Conservation (phyloP, 2,888 invertebrate genomes). For the Plagodis dolabraria region DNA sequence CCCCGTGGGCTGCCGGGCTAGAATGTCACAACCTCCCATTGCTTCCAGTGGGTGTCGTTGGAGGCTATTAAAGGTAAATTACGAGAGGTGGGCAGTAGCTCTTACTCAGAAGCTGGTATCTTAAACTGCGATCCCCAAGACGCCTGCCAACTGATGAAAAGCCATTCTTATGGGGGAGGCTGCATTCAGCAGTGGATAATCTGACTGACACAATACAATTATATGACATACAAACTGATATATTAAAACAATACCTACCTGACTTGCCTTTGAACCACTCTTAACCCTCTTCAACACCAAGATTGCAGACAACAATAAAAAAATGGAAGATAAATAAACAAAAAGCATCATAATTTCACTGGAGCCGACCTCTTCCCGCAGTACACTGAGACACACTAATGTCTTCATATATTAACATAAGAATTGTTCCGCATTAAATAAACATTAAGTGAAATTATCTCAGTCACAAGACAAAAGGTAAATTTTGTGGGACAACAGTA, state of each 20-base stretch:
- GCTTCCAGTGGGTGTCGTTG: too few species aligned
- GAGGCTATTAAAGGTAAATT: too few species aligned
- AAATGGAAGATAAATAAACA: constrained; percentile 60
- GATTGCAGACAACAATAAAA: constrained; percentile 56
- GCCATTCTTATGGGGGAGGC: too few species aligned
- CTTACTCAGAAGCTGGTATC: too few species aligned
- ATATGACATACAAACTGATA: neutral
- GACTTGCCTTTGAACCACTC: constrained; percentile 51
- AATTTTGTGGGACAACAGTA: constrained; percentile 28
- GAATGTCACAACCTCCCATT: too few species aligned
- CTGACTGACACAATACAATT: too few species aligned
- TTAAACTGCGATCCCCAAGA: too few species aligned
- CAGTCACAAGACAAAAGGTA: constrained; percentile 46
- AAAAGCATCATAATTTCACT: constrained; percentile 56
- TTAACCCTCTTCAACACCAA: constrained; percentile 59
- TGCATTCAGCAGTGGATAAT: too few species aligned
- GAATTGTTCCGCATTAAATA: constrained; percentile 31
- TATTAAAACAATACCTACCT: constrained; percentile 42
- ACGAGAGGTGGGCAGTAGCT: too few species aligned
- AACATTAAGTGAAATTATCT: constrained; percentile 46
- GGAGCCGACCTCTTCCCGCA: constrained; percentile 39
- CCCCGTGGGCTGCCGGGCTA: too few species aligned
- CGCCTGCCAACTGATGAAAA: too few species aligned
- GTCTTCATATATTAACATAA: constrained; percentile 31
- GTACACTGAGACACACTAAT: constrained; percentile 43